Evolutionary conservation across 2,113 vertebrate genomes (phyloP).

Genomic region (Brienomyrus longianalis): DNA sequence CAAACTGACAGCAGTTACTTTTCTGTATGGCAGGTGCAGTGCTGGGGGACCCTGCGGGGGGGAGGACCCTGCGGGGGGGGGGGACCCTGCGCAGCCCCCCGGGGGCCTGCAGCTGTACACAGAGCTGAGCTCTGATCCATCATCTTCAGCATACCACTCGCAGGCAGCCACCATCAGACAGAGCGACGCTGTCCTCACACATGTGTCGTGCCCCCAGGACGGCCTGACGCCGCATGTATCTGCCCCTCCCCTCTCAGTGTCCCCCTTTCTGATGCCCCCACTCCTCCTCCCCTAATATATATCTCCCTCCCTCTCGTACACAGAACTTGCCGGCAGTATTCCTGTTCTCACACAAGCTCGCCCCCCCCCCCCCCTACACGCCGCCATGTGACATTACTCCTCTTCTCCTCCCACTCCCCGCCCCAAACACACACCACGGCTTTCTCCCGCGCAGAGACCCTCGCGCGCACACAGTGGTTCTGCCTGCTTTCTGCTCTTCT

Average conservation of each 20-base stretch:
- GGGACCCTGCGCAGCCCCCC: background rate
- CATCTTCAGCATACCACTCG: background rate
- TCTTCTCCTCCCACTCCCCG: background rate
- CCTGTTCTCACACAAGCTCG: background rate
- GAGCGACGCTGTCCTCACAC: background rate
- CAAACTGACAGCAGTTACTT: background rate
- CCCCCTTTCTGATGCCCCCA: slow-evolving; percentile 12
- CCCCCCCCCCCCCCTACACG: background rate
- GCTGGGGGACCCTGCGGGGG: background rate
- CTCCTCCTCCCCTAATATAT: background rate
- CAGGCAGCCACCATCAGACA: background rate
- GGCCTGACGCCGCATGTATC: background rate
- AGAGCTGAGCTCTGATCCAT: background rate
- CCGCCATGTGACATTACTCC: background rate
- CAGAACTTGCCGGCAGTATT: background rate
- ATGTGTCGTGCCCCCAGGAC: background rate
- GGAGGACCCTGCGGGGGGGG: background rate
- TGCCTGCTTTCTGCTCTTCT: background rate
- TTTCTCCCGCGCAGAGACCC: background rate
- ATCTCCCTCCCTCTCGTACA: slow-evolving; percentile 11
- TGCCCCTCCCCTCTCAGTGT: background rate
- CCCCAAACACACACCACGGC: background rate
- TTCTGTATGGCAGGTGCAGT: background rate
- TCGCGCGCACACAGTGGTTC: background rate
- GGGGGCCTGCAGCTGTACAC: background rate